Percentiles rank a stretch among this genome's conserved stretches.
These are phyloP conservation scores for Ernsta delagoae DNA, from an alignment of 2,888 invertebrate genomes.

Conservation along the genomic window DNA sequence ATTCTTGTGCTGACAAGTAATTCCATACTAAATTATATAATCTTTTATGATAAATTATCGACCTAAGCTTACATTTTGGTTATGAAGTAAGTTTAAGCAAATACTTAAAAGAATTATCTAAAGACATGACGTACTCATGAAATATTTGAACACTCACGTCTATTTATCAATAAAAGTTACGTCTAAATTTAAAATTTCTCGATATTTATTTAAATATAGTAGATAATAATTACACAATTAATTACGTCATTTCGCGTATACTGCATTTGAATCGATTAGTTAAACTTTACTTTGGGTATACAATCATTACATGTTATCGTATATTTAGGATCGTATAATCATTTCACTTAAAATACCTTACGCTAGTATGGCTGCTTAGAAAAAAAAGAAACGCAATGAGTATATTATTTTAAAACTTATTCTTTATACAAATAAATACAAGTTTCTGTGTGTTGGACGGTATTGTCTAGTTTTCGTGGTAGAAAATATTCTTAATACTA, in stretches of 20 bases:
- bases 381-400: slow-evolving; percentile 58
- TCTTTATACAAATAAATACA: slow-evolving; percentile 73
- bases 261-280: slow-evolving; percentile 69
- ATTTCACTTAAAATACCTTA: slow-evolving; percentile 47
- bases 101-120: no score
- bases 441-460: slow-evolving; percentile 77
- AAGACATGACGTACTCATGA: no score
- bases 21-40: no score
- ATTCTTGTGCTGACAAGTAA: no score
- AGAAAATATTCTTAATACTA: slow-evolving; percentile 74
- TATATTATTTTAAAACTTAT: slow-evolving; percentile 58
- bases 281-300: slow-evolving; percentile 48
- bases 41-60: no score
- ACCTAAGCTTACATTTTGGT: no score
- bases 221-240: slow-evolving; percentile 26
- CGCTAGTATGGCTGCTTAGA: slow-evolving; percentile 76
- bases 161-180: slow-evolving; percentile 48
- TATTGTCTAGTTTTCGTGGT: slow-evolving; percentile 69
- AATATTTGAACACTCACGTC: slow-evolving; percentile 8
- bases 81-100: no score
- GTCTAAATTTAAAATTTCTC: slow-evolving; percentile 51
- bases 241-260: slow-evolving; percentile 59
- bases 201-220: slow-evolving; percentile 49
- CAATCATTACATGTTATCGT: slow-evolving; percentile 59
- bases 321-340: slow-evolving; percentile 64